Percentiles rank a stretch among this genome's conserved stretches.
Conservation (phyloP, 2,888 invertebrate species). For the Spatulosminthurus flaviceps region DNA sequence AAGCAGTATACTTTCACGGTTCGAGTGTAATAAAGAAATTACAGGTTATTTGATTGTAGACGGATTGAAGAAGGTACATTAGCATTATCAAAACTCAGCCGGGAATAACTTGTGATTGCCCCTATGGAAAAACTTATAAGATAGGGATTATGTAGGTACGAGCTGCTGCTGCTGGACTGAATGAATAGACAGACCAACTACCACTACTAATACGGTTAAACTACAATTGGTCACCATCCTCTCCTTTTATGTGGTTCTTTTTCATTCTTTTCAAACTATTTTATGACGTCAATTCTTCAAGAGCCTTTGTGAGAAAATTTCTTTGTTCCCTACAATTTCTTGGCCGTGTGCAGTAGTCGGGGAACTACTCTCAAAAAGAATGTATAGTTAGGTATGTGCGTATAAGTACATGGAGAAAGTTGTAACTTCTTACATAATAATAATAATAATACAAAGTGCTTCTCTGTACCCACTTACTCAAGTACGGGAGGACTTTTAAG, state of each 20-base stretch:
- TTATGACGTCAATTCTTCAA: conserved; percentile 14
- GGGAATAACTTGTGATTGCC: conserved; percentile 2
- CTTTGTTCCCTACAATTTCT: background rate
- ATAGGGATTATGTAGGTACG: no score
- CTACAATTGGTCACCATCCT: conserved; percentile 7
- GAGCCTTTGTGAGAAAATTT: background rate
- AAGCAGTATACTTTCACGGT: background rate
- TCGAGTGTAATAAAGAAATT: conserved; percentile 1
- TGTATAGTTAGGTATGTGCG: no score
- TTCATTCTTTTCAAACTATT: conserved; percentile 18
- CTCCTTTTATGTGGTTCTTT: background rate
- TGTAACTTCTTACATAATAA: no score
- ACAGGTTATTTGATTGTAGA: background rate
- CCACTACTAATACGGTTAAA: background rate
- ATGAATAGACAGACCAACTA: no score
- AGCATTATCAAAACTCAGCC: background rate
- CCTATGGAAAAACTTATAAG: background rate
- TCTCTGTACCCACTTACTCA: background rate
- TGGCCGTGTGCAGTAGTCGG: background rate
- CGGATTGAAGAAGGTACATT: background rate
- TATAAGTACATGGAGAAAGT: no score
- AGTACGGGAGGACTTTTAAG: background rate
- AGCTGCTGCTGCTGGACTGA: no score
- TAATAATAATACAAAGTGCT: background rate
- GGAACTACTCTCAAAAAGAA: no score